Base-by-base conservation (phyloP, 2,113 vertebrate species). In the Epinephelus lanceolatus region DNA sequence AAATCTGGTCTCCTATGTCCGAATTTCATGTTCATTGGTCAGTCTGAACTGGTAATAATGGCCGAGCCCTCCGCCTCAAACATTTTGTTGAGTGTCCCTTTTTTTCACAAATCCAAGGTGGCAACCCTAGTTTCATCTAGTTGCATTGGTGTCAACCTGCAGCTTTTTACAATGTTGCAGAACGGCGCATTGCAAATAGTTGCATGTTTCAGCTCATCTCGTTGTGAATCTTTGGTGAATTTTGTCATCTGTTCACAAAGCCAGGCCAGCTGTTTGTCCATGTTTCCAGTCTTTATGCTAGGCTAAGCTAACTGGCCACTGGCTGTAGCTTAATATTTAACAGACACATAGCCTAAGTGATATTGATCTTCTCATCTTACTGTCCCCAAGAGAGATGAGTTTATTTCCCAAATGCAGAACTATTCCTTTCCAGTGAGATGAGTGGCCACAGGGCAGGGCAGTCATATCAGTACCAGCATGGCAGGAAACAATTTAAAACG, bases 381-480 rank as follows among this genome's bases (percentile, higher is more conserved):
- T 60, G 27, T 12, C 52, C 25, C 25, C 30, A 30, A 17, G 23
- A 27, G 13, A 57, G 51, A 66, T 23, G 27, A 37, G 12, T 63
- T 7, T 17, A 45, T 76, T 66, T 77, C 33, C 59, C 52, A 60
- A 27, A 60, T 40, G 49, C 33, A 19, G 10, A 18, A 12, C 56
- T 14, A 4, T 45, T 71, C 12, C n/a, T 62, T 56, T 65, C 47
- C 76, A 37, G 40, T 53, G 27, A 86, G 25, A 71, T 5, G 1
- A 17, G 40, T 68, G n/a, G 61, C 70, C 74, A 37, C 33, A 37
- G 52, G 71, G 69, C 55, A 60, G 12, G 15, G 17, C 42, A 66
- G 37, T 70, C 59, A 15, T 62, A 61, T 23, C 56, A n/a, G n/a
- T 25, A 17, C 56, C 13, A 74, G 52, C 55, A 33, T 5, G 21